Evolutionary conservation across 2,113 vertebrate genomes (phyloP), one percentile per base, ranked within the genome.

Genomic region (Leptocoma aspasia): DNA sequence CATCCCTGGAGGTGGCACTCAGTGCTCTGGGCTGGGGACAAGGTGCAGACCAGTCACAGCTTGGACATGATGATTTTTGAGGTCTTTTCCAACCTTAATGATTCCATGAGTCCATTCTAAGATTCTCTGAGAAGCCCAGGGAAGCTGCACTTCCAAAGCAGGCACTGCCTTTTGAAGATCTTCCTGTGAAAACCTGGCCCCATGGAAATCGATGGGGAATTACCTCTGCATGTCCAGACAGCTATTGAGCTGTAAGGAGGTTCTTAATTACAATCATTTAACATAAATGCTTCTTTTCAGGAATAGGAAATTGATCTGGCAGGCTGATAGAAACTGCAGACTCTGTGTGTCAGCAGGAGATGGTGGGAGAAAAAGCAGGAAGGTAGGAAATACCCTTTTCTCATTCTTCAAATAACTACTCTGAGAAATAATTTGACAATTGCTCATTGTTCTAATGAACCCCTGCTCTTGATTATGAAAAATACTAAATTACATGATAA

Each of bases 391-490:
- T 69, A 8, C 76, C 86, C 87, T 52, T 57, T 83, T 75, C 82
- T 90, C 47, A 64, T 89, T 75, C 64, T 79, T 92, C 82, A 92
- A 13, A 92, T 78, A 83, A 94, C 86, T 89, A 24, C 69, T 93
- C 82, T 13, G 88, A 93, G 86, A 68, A 91, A 91, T 73, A 82
- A 77, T 88, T 64, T 90, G 75, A 44, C 47, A 93, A 92, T 81
- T 90, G 39, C n/a, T 91, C 53, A 70, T 78, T 90, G 65, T 94
- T 90, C 75, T 96, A 95, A 95, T 86, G 69, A 95, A 56, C 37
- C 47, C 59, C 59, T 73, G 33, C 54, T 92, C 80, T 60, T 95
- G 87, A 91, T 92, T 80, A 92, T 94, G 77, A 91, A 79, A 95
- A 94, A 93, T 92, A 94, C 49, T 57, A 86, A 92, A 93, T 95